Base-by-base conservation (phyloP, 2,113 vertebrate genomes). In the Bagarius yarrelli region DNA sequence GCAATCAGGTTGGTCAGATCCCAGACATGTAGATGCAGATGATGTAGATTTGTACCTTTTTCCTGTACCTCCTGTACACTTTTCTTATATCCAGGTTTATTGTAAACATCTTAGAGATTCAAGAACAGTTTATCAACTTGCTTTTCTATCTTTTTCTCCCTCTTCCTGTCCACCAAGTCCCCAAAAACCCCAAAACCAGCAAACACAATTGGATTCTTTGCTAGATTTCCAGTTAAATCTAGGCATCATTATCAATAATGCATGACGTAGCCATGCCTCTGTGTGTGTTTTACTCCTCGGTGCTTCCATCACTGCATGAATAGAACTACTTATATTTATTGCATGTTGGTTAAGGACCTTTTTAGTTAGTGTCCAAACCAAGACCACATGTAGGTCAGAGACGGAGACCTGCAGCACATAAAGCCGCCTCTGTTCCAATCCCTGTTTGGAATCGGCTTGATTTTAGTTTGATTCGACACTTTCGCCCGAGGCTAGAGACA, bases 1-100 rank as follows among this genome's bases (percentile, higher is more conserved):
- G 74, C 55, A 81, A 80, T 57, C 88, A 89, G 90, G 87, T 89
- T 78, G 83, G 85, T 81, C 59, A 53, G 15, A 76, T 85, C 59
- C 67, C 53, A 70, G 55, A 66, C 61, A 76, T 47, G 23, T 85
- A 60, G 69, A 79, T 50, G 55, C n/a, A 60, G 69, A 79, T 50
- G 55, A 76, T 47, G 23, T 85, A 60, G 69, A 79, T 50, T 44
- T 63, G 53, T 79, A 55, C 36, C 63, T 67, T 1, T 82, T 66
- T 40, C 67, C 66, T 13, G 63, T 75, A 59, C 72, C 64, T 70
- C 18, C 8, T 30, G 21, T 77, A 40, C 73, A 64, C 56, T 59
- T 32, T 84, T 30, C 56, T 32, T 76, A 57, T 30, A 27, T 52
- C 8, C n/a, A 4, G 1, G 30, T 6, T 4, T 16, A n/a, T 59